Conservation (phyloP, 2,888 invertebrate species). For the Campopleginae sp. region DNA sequence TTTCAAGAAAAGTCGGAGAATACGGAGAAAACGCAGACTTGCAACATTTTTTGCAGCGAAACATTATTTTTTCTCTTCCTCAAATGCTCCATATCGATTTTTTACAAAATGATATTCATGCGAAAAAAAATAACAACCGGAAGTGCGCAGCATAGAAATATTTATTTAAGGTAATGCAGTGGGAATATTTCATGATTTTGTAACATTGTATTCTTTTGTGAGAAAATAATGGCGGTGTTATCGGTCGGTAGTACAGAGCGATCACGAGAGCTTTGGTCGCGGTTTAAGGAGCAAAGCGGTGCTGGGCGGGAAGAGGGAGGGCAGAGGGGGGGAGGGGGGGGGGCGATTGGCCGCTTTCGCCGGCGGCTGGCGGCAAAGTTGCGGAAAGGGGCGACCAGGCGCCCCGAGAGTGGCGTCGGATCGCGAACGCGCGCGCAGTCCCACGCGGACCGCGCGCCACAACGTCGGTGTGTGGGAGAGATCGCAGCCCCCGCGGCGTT, state of each 20-base stretch:
- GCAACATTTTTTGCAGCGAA: no score
- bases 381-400: constrained; percentile 62
- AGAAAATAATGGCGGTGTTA: neutral
- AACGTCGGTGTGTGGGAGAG: constrained; percentile 73
- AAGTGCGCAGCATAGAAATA: neutral
- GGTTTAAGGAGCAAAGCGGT: neutral
- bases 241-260: constrained; percentile 44
- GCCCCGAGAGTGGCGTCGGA: constrained; percentile 70
- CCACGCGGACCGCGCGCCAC: constrained; percentile 77
- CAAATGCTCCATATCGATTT: neutral
- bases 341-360: constrained; percentile 2
- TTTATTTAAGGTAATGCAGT: neutral
- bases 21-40: neutral
- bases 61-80: no score
- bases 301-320: constrained; percentile 4
- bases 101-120: neutral
- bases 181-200: neutral
- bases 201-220: neutral
- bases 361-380: constrained; percentile 57
- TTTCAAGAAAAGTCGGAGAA: neutral
- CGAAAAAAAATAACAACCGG: neutral
- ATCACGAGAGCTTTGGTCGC: constrained; percentile 16
- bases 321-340: constrained; percentile 18
- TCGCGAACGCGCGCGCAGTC: constrained; percentile 77
- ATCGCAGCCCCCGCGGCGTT: constrained; percentile 41